A percentile compares a stretch with the other conserved stretches of the same genome.
Evolutionary conservation across 2,888 invertebrate species (phyloP).

Genomic region (Thysanoteuthis rhombus): DNA sequence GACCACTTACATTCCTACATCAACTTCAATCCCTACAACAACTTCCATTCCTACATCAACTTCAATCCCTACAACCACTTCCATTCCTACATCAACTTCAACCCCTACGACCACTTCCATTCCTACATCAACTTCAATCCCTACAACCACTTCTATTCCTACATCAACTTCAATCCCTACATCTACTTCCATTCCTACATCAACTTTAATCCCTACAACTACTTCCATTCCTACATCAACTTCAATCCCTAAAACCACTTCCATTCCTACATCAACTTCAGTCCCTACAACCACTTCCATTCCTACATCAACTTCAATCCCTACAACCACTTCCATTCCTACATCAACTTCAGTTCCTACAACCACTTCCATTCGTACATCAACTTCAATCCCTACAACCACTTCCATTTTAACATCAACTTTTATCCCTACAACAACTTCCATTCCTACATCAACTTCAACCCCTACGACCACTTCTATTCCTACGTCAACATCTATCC

Average conservation of each 20-base stretch:
- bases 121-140: background rate
- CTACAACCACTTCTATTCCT: background rate
- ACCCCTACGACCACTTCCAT: too few relatives aligned
- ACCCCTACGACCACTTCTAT: background rate
- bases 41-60: too few relatives aligned
- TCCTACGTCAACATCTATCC: background rate
- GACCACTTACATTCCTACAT: too few relatives aligned
- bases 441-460: background rate
- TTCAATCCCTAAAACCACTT: background rate
- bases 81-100: too few relatives aligned
- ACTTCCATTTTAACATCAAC: background rate
- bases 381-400: background rate
- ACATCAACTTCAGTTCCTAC: background rate
- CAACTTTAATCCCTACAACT: background rate
- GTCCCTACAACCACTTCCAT: background rate
- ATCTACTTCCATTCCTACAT: background rate
- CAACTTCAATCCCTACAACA: too few relatives aligned
- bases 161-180: background rate
- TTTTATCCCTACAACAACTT: background rate
- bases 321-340: background rate
- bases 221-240: background rate
- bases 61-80: too few relatives aligned
- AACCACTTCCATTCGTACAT: background rate
- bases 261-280: too few relatives aligned
- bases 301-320: background rate